Evolutionary conservation across 1,140 invertebrate genomes (phyloP), one percentile per base, ranked within the genome.

Genomic region (Plodia interpunctella): DNA sequence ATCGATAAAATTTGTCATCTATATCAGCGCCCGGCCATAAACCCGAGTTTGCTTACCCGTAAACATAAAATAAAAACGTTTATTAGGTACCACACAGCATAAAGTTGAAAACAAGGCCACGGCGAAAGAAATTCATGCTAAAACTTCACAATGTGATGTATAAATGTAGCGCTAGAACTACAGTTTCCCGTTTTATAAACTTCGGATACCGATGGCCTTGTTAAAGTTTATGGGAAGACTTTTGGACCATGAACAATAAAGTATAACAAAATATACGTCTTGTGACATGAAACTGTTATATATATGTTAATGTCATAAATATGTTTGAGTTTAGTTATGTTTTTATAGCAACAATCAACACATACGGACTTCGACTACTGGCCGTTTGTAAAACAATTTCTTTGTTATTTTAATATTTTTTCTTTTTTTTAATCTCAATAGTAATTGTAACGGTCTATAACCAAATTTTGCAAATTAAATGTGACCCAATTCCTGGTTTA

Each of bases 121-220:
- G 63, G 61, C 53, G 70, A 76, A 69, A 78, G 63, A 76, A 72
- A 76, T 72, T 72, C 66, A 66, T 69, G 66, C 68, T 60, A 65
- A 73, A 74, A 76, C 66, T 79, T 73, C 57, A 74, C 62, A 60
- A 68, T 60, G 60, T 68, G 62, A 68, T 60, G 60, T 68, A 72
- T 73, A 73, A 69, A 76, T 59, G 66, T 78, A 72, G 68, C 66
- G 74, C 70, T 59, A 57, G 49, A 68, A 65, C 49, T 55, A 68
- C 66, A 67, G 65, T 79, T 83, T 70, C 67, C 62, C 67, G 68
- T 75, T 73, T 71, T 72, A 71, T 62, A 78, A 82, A 72, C 65
- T 72, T 74, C 63, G 60, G 68, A 74, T 66, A 71, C 66, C 59
- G 59, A 50, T 64, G 74, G 64, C 78, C 76, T 82, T 78, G 78